Evolutionary conservation across 2,888 invertebrate genomes (phyloP), one percentile per base, ranked within the genome.

Genomic region (Agrenia bidenticulata): DNA sequence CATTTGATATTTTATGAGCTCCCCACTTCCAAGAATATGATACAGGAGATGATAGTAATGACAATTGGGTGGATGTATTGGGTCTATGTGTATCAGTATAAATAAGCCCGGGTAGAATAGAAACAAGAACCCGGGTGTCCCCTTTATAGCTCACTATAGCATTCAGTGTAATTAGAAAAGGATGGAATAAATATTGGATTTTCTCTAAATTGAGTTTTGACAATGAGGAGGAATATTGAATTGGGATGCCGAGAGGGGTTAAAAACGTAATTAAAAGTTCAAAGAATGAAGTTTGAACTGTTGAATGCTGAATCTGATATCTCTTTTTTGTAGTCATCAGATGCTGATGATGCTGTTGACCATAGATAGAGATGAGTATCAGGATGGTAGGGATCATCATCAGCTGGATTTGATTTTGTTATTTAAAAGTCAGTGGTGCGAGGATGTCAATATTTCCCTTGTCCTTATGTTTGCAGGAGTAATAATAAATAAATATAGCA

Each of bases 171-270:
- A 45, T 45, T 45, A 45, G 51, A 51, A 51, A 23, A 23, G 57
- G 41, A 57, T 41, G 57, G 39, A 39, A 41, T 27, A 57, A 57
- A 57, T 57, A 57, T 57, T 57, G 41, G 41, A 57, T 57, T 57
- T 41, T 57, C n/a, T 39, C 39, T 32, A 41, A 57, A 27, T 57
- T 21, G 37, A 51, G 23, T 7, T 32, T 51, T 23, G 24, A 51
- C 7, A 51, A 51, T 51, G 51, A 24, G 19, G 51, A 23, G 23
- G 7, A 23, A 19, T 45, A 45, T 45, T 45, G 45, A 45, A n/a
- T 45, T 45, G 5, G 45, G 15, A 15, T 9, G n/a, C 5, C 9
- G 49, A n/a, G 5, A 19, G 24, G 51, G 51, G 51, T 21, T 51
- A 24, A 23, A 51, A 51, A 23, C 51, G 51, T 51, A 51, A 51